Percentiles rank a stretch among this genome's conserved stretches.
Conservation (phyloP, 2,888 invertebrate species). For the Alentia gelatinosa region DNA sequence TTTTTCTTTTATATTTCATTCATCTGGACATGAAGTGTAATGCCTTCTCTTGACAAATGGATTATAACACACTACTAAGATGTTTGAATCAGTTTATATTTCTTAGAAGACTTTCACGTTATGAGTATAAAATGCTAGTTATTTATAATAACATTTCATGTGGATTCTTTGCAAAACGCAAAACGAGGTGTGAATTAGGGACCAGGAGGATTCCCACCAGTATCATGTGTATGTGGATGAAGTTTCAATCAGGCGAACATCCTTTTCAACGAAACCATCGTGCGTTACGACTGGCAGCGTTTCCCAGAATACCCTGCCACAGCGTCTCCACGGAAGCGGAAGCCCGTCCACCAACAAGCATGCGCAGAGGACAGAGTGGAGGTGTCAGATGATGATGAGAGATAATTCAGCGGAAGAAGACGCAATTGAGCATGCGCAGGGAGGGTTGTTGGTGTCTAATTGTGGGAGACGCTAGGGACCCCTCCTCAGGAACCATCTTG, state of each 20-base stretch:
- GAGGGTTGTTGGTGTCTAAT: not conserved
- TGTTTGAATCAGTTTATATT: too few species aligned
- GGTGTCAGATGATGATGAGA: not conserved
- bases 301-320: not conserved
- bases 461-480: not conserved
- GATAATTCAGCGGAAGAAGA: not conserved
- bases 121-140: too few species aligned
- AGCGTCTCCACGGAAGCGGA: not conserved
- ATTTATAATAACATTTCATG: too few species aligned
- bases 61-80: too few species aligned
- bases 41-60: too few species aligned
- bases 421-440: constrained; percentile 1
- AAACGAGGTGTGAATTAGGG: not conserved
- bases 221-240: not conserved
- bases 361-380: not conserved
- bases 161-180: too few species aligned
- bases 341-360: not conserved
- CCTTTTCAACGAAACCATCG: not conserved
- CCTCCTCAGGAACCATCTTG: not conserved
- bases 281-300: not conserved
- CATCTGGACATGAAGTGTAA: too few species aligned
- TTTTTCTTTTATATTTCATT: too few species aligned
- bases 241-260: not conserved
- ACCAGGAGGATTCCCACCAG: not conserved
- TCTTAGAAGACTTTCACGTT: too few species aligned